These are phyloP conservation scores for Serrognathus titanus DNA, from an alignment of 2,888 invertebrate genomes.

Conservation along the genomic window DNA sequence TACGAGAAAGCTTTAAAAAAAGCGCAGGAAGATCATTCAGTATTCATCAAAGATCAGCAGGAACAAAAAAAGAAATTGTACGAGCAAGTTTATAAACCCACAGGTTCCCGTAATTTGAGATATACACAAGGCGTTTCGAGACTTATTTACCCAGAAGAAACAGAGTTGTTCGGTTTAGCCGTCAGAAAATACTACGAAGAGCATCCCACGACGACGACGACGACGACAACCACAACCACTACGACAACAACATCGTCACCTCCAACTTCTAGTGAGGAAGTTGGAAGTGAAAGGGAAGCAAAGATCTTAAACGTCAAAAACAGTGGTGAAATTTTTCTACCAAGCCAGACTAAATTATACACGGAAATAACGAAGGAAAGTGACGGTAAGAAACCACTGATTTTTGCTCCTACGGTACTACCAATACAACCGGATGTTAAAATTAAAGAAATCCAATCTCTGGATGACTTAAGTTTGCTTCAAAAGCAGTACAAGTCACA, in stretches of 20 bases:
- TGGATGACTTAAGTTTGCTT: conserved; percentile 43
- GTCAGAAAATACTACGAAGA: conserved; percentile 64
- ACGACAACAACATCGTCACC: conserved; percentile 46
- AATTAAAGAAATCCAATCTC: conserved; percentile 40
- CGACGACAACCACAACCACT: conserved; percentile 64
- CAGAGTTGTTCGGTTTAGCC: conserved; percentile 62
- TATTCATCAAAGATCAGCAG: conserved; percentile 67
- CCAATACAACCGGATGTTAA: conserved; percentile 55
- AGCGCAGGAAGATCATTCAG: conserved; percentile 68
- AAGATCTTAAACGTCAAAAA: conserved; percentile 45
- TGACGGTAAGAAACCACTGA: conserved; percentile 17
- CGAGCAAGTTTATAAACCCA: conserved; percentile 41
- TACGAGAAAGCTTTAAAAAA: conserved; percentile 77
- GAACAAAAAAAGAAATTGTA: conserved; percentile 57
- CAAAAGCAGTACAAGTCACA: conserved; percentile 50
- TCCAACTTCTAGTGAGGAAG: conserved; percentile 2
- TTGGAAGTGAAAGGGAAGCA: conserved; percentile 7
- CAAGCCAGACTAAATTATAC: conserved; percentile 13
- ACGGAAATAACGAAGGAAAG: conserved; percentile 12
- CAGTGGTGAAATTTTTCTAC: conserved; percentile 26
- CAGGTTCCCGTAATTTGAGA: conserved; percentile 33
- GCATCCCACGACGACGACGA: conserved; percentile 66
- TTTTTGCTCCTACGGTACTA: conserved; percentile 51
- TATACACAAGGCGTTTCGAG: conserved; percentile 44
- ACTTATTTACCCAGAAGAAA: conserved; percentile 61